Evolutionary conservation across 2,113 vertebrate genomes (phyloP), one percentile per base, ranked within the genome.

Genomic region (Columba livia): DNA sequence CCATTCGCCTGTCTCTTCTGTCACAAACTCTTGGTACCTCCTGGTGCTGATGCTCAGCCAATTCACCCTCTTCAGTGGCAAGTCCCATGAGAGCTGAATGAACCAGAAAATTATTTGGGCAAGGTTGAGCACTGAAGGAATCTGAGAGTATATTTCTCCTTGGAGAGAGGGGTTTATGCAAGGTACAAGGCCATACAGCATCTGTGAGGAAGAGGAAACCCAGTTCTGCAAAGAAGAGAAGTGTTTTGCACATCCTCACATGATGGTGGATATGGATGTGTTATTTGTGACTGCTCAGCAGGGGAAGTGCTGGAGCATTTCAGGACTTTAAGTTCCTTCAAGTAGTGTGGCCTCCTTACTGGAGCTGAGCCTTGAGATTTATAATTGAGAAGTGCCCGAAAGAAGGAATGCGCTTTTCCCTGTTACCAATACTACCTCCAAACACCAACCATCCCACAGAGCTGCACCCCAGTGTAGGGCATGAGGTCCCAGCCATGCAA

Each of bases 401-500:
- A 47, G 50, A 51, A 56, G 5, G 32, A 12, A 18, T 31, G 25
- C 31, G 86, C 15, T 48, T 83, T 92, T 72, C 18, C 6, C 13
- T 72, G 23, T 42, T 31, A 31, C 23, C 36, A 71, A n/a, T 70
- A 50, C 36, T 54, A 1, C 72, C 36, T 50, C 71, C 64, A 60
- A 25, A 28, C 69, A 48, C 20, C 12, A 48, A 16, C 28, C 19
- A 42, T 53, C 29, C 50, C 66, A 36, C 24, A 77, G 44, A 87
- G 5, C 16, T 90, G 19, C 18, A 40, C 25, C 13, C 3, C 1
- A 19, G 32, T 28, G 12, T 9, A 67, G 56, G 50, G 18, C 38
- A 10, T 2, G 32, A 53, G 23, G 11, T 58, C 31, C 47, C 64
- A 66, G 3, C 25, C 20, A 4, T 3, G 36, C 0, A 0, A 50